A percentile compares a stretch with the other conserved stretches of the same genome.
These are phyloP conservation scores for Acrocephalus arundinaceus DNA, from an alignment of 2,113 vertebrate species.

Conservation along the genomic window DNA sequence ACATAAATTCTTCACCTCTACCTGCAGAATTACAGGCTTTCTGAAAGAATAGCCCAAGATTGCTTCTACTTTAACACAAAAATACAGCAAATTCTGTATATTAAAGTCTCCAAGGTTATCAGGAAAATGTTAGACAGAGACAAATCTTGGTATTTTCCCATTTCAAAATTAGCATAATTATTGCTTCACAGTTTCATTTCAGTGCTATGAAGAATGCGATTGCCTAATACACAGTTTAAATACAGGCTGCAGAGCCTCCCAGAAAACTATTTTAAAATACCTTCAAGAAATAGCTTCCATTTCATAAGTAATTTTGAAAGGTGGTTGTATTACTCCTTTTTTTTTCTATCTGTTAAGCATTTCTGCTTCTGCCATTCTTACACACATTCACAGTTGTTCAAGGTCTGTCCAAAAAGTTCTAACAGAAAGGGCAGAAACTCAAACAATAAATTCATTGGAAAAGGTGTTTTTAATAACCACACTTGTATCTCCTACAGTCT, in stretches of 20 bases:
- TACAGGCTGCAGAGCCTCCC: not conserved
- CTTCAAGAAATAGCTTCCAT: not conserved
- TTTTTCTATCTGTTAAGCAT: not conserved
- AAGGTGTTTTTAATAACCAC: not conserved
- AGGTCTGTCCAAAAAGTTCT: not conserved
- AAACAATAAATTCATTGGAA: not conserved
- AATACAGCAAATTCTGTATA: not conserved
- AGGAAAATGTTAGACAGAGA: not conserved
- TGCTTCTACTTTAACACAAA: not conserved
- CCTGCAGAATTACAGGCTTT: not conserved
- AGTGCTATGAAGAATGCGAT: not conserved
- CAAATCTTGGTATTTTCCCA: not conserved
- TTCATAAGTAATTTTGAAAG: not conserved
- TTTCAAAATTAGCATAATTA: conserved; percentile 20
- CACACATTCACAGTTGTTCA: not conserved
- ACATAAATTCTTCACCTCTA: not conserved
- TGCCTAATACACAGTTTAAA: not conserved
- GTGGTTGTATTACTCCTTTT: not conserved
- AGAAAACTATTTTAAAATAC: not conserved
- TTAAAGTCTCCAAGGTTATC: not conserved
- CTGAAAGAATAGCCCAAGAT: not conserved
- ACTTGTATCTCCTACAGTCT: not conserved
- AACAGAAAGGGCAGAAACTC: not conserved
- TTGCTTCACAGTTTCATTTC: not conserved
- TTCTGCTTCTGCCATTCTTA: not conserved